Percentiles rank a stretch among this genome's conserved stretches.
Evolutionary conservation across 2,888 invertebrate genomes (phyloP).

Genomic region (Plemyria rubiginata): DNA sequence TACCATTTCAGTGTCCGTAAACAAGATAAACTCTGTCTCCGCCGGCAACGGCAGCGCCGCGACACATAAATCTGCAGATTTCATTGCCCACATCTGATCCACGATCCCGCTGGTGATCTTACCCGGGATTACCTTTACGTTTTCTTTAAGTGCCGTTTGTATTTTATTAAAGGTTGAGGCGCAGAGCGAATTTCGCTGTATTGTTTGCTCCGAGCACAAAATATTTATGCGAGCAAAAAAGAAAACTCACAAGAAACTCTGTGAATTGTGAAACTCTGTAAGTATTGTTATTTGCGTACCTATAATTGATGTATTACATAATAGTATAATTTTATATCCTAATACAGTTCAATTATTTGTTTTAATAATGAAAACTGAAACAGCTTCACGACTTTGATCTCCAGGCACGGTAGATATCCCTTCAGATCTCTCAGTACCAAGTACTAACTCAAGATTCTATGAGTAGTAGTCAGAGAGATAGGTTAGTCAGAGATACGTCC

Average conservation of each 20-base stretch:
- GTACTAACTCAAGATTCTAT: too few relatives aligned
- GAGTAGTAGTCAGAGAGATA: too few relatives aligned
- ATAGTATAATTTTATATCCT: too few relatives aligned
- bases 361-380: too few relatives aligned
- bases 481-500: too few relatives aligned
- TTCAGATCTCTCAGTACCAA: too few relatives aligned
- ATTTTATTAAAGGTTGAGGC: conserved; percentile 23
- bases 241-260: neutral
- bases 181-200: neutral
- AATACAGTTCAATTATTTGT: too few relatives aligned
- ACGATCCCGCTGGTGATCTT: conserved; percentile 56
- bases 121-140: conserved; percentile 47
- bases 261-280: too few relatives aligned
- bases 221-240: neutral
- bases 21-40: conserved; percentile 66
- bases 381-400: too few relatives aligned
- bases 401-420: too few relatives aligned
- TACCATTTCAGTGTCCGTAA: conserved; percentile 60
- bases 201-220: neutral
- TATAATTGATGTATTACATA: too few relatives aligned
- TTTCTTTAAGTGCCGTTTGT: conserved; percentile 43
- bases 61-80: conserved; percentile 69
- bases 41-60: conserved; percentile 49
- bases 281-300: too few relatives aligned
- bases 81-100: conserved; percentile 61